Base-by-base conservation (phyloP, 2,797 vertebrate genomes). In the Eleutherodactylus coqui region DNA sequence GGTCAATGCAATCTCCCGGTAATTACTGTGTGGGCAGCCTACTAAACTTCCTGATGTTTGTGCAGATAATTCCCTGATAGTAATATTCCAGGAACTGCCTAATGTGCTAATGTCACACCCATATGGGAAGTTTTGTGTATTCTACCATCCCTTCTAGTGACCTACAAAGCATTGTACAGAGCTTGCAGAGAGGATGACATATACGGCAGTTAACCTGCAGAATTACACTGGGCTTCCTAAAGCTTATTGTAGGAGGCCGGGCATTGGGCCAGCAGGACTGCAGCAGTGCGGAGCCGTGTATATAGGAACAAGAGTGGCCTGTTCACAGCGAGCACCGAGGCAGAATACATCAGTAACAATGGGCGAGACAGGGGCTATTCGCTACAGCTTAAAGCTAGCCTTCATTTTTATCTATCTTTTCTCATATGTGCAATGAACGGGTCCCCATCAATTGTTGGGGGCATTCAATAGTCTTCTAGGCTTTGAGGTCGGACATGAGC, bases 211-310 rank as follows among this genome's bases (percentile, higher is more conserved):
- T 67, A 53, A 86, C 70, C 72, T 19, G 27, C 72, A 69, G 79
- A 69, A 81, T 90, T 85, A 88, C 82, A 86, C 38, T 72, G 0
- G 0, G 75, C 88, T 89, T 88, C 43, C 34, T 2, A 1, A 90
- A 89, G 78, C 53, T 82, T 16, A 86, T 84, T 85, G 85, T 86
- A 89, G 70, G 38, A 29, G 88, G 83, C 19, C 14, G 75, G 77
- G 17, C 85, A 45, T 64, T 24, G 38, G 19, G 79, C 58, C 82
- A 87, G 45, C 38, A 5, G n/a, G n/a, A n/a, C n/a, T n/a, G n/a
- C 82, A 73, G 79, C 32, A 67, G 2, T 62, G 79, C 0, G 17
- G 21, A 80, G 7, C 36, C 4, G 77, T 47, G 83, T 43, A 70
- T 1, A 0, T 41, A 41, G 10, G 14, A 8, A 84, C 13, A 16